These are phyloP conservation scores for Agraylea sexmaculata DNA, from an alignment of 1,140 invertebrate species.

Conservation along the genomic window DNA sequence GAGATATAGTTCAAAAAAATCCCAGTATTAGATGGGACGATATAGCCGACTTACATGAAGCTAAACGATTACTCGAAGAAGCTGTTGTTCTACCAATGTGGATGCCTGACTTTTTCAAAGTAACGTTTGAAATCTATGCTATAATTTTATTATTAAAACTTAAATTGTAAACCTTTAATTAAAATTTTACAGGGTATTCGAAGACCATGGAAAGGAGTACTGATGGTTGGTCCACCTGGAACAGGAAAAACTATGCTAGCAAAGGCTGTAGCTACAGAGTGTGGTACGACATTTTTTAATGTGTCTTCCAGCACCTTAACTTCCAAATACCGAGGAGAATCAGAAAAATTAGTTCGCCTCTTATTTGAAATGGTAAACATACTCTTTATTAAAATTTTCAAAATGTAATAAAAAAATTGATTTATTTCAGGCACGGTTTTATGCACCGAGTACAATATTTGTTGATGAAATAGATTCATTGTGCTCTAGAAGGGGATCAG, in stretches of 20 bases:
- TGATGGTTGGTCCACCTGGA: conserved; percentile 95
- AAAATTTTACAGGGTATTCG: conserved; percentile 62
- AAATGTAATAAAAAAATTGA: conserved; percentile 1
- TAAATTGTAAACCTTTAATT: neutral
- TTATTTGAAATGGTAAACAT: conserved; percentile 91
- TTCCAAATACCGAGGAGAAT: conserved; percentile 97
- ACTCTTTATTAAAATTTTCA: conserved; percentile 6
- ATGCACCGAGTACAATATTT: conserved; percentile 98
- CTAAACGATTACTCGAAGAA: conserved; percentile 91
- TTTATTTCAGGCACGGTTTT: conserved; percentile 79
- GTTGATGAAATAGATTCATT: conserved; percentile 99
- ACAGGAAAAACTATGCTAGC: conserved; percentile 99
- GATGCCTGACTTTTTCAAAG: conserved; percentile 98
- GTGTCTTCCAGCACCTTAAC: conserved; percentile 95
- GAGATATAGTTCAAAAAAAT: conserved; percentile 97
- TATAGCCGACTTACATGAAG: conserved; percentile 92
- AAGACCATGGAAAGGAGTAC: conserved; percentile 68
- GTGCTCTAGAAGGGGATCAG: conserved; percentile 89
- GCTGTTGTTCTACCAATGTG: conserved; percentile 95
- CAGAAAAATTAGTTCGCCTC: conserved; percentile 93
- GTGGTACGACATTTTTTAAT: conserved; percentile 98
- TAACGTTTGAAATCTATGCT: conserved; percentile 24
- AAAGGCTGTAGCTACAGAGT: conserved; percentile 98
- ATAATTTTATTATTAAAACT: neutral
- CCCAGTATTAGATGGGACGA: conserved; percentile 96